Percentiles rank a stretch among this genome's conserved stretches.
Evolutionary conservation across 2,113 vertebrate genomes (phyloP).

Genomic region (Callospermophilus lateralis): DNA sequence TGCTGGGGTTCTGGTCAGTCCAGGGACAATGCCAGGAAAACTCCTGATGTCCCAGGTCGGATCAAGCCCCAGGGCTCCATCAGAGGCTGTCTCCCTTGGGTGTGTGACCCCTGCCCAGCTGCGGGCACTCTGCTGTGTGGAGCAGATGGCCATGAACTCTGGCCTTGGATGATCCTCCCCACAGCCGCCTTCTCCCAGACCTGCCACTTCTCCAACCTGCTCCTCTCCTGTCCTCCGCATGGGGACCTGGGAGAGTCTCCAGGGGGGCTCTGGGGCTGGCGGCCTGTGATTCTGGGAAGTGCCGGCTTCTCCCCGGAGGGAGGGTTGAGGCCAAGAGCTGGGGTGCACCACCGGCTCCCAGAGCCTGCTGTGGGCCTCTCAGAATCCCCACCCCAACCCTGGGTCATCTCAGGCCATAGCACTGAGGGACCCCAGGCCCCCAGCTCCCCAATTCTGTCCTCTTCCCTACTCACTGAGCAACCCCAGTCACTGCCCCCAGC

Average conservation of each 20-base stretch:
- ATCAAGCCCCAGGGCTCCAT: background rate
- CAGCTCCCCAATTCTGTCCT: background rate
- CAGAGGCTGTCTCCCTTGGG: accelerated
- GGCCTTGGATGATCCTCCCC: background rate
- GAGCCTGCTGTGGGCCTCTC: background rate
- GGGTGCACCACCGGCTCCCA: background rate
- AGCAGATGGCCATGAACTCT: accelerated
- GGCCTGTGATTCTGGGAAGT: background rate
- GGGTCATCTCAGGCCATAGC: background rate
- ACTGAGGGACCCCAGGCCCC: background rate
- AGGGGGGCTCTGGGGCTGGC: background rate
- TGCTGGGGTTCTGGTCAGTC: background rate
- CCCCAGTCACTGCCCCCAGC: background rate
- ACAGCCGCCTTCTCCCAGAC: background rate
- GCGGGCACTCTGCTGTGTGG: background rate
- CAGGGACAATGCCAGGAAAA: background rate
- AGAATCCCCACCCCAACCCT: background rate
- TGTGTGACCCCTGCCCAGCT: background rate
- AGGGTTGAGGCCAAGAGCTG: background rate
- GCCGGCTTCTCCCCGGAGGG: background rate
- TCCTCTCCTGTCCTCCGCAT: background rate
- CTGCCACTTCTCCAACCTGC: background rate
- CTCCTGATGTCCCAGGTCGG: background rate
- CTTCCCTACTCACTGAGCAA: background rate
- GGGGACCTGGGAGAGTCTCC: background rate